These are phyloP conservation scores for Neria commutata DNA, from an alignment of 2,888 invertebrate species.

Conservation along the genomic window DNA sequence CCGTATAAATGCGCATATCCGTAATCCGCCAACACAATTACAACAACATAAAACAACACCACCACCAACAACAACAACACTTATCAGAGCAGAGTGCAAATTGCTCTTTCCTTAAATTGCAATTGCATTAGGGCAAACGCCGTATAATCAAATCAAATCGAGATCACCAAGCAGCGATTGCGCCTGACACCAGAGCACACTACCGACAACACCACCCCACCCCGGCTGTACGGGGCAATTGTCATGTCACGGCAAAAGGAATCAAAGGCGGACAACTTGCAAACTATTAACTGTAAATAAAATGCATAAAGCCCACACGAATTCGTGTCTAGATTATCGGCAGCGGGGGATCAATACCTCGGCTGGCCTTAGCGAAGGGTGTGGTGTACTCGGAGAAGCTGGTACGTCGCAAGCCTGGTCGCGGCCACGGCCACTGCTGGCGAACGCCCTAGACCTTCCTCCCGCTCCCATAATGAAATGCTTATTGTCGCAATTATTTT, in stretches of 20 bases:
- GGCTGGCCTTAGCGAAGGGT: conserved; percentile 8
- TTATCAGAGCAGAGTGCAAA: conserved; percentile 26
- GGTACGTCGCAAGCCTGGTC: neutral
- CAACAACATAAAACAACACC: conserved; percentile 28
- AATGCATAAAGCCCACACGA: conserved; percentile 37
- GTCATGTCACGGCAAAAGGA: conserved; percentile 32
- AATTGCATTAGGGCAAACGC: conserved; percentile 48
- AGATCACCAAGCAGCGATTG: conserved; percentile 25
- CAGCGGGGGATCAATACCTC: conserved; percentile 10
- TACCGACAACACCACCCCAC: conserved; percentile 8
- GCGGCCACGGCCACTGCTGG: neutral
- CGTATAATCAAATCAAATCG: conserved; percentile 54
- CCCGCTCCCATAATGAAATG: conserved; percentile 56
- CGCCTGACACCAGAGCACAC: conserved; percentile 30
- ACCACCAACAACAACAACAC: conserved; percentile 17
- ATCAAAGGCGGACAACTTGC: conserved; percentile 46
- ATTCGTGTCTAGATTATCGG: conserved; percentile 41
- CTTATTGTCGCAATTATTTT: conserved; percentile 64
- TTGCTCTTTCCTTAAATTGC: conserved; percentile 42
- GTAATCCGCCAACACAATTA: conserved; percentile 32
- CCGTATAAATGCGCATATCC: conserved; percentile 23
- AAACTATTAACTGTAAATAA: conserved; percentile 53
- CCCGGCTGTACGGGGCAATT: conserved; percentile 14
- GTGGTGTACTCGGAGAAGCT: conserved; percentile 40
- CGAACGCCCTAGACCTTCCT: neutral